Conservation (phyloP, 2,797 vertebrate genomes). For the Esox masquinongy region DNA sequence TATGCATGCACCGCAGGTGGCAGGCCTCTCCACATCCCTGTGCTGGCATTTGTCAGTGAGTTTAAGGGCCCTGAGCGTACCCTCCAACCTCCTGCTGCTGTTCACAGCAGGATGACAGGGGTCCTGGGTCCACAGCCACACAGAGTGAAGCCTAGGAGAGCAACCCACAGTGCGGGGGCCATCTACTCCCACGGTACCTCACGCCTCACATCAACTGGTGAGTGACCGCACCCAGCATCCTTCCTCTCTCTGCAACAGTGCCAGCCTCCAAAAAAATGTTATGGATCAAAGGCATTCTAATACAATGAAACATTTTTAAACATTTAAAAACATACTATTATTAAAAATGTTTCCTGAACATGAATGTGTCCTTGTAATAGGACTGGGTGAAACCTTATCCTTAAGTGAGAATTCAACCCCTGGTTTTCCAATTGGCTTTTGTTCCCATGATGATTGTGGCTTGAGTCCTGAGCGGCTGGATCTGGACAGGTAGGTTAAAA, state of each 20-base stretch:
- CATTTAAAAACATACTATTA: background rate
- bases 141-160: slow-evolving; percentile 66
- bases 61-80: slow-evolving; percentile 42
- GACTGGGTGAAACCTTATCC: slow-evolving; percentile 29
- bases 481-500: slow-evolving; percentile 82
- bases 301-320: background rate
- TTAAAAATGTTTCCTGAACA: background rate
- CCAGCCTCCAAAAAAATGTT: background rate
- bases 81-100: slow-evolving; percentile 30
- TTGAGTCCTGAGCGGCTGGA: slow-evolving; percentile 81
- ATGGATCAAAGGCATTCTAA: background rate
- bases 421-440: slow-evolving; percentile 72
- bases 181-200: slow-evolving; percentile 30
- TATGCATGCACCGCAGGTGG: slow-evolving; percentile 15
- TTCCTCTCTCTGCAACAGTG: background rate
- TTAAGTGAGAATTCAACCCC: slow-evolving; percentile 44
- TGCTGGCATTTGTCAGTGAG: slow-evolving; percentile 37
- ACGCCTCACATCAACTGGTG: slow-evolving; percentile 49
- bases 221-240: background rate
- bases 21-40: slow-evolving; percentile 13
- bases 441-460: slow-evolving; percentile 74
- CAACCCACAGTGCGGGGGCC: slow-evolving; percentile 50
- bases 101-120: slow-evolving; percentile 55
- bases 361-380: slow-evolving; percentile 5
- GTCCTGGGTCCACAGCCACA: slow-evolving; percentile 57